phyloP scores from a whole-genome alignment of 2,888 invertebrate genomes.

The Omphaloscelis lunosa region DNA sequence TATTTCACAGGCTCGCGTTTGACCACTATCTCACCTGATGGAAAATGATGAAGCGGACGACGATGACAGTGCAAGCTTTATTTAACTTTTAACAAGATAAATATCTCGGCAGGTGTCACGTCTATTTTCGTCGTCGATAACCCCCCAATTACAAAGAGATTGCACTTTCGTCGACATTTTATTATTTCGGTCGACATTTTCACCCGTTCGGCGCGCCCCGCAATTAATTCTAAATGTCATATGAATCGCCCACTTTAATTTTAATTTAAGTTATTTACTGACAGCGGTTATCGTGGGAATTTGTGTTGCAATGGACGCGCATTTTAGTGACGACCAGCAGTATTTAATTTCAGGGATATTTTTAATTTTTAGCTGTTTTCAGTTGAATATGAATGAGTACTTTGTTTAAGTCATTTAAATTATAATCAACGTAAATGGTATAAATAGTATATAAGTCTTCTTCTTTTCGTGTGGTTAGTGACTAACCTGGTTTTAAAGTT shows the following conservation, averaged over 20 bases:
- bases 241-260: slow-evolving; percentile 75
- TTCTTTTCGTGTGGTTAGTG: no score
- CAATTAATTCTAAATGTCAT: slow-evolving; percentile 84
- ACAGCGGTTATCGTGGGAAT: slow-evolving; percentile 61
- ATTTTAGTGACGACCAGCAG: slow-evolving; percentile 9
- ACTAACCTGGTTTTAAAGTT: no score
- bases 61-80: neutral
- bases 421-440: no score
- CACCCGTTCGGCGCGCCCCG: slow-evolving; percentile 78
- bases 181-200: slow-evolving; percentile 78
- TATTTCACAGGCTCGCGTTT: neutral
- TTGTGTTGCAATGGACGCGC: slow-evolving; percentile 23
- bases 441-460: neutral
- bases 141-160: slow-evolving; percentile 67
- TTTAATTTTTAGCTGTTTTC: neutral
- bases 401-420: neutral
- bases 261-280: slow-evolving; percentile 66
- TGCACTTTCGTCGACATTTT: slow-evolving; percentile 77
- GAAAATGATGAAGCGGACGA: neutral
- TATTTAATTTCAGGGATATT: slow-evolving; percentile 19
- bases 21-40: neutral
- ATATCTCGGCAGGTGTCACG: slow-evolving; percentile 31
- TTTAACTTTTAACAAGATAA: slow-evolving; percentile 15
- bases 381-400: neutral
- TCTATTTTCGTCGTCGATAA: slow-evolving; percentile 55